Base-by-base conservation (phyloP, 1,140 invertebrate species). In the Trachymyrmex septentrionalis region DNA sequence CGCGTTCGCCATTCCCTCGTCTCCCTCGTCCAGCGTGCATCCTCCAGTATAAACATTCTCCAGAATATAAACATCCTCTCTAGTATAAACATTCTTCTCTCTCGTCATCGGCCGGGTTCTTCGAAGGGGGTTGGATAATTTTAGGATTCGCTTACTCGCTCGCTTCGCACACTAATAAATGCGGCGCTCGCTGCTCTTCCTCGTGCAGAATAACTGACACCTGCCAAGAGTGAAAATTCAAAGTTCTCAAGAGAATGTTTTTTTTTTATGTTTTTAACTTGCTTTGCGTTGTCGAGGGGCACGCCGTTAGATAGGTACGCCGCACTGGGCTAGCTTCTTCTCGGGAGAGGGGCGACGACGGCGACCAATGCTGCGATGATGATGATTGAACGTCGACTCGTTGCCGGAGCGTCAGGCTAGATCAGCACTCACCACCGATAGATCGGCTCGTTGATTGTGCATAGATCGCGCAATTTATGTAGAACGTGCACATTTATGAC, bases 401-500 rank as follows among this genome's bases (percentile, higher is more conserved):
- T 86, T 85, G 87, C 85, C 30, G 64, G 64, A 21, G 34, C 34
- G 77, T 84, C 67, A 86, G 72, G 82, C 84, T 44, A 73, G 89
- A 91, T 91, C 90, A 91, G 67, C 55, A 48, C 90, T 91, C 86
- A 87, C 87, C 87, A 86, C 84, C 63, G 73, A 84, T 86, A 85
- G 91, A 85, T 91, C 90, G 90, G 87, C 88, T 80, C 88, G 90
- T 87, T 77, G 90, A 88, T 77, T 80, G 90, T 91, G 86, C 91
- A 92, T 92, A 92, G 91, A 92, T 89, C 87, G 91, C 87, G 85
- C 75, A 91, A 91, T 92, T 85, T 88, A 91, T 78, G 90, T 92
- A 92, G 91, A 92, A 91, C 78, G 84, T 91, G 86, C 87, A 85
- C 91, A 90, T 90, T 90, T 89, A 91, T 92, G 91, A 92, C 91